These are phyloP conservation scores for Metopolophium dirhodum DNA, from an alignment of 1,140 invertebrate genomes.

Conservation along the genomic window DNA sequence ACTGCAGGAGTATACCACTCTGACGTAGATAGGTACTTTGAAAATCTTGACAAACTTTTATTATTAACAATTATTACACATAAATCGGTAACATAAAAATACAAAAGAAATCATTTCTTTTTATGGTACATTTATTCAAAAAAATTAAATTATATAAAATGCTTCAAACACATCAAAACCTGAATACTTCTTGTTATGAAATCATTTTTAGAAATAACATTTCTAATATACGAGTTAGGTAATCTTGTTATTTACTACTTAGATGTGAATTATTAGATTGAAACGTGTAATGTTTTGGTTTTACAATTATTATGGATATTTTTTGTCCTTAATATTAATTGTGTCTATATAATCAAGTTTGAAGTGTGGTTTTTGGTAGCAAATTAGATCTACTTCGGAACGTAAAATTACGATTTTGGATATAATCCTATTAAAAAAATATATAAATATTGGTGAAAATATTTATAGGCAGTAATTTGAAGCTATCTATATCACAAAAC, in stretches of 20 bases:
- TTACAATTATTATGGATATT: too few species aligned
- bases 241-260: neutral
- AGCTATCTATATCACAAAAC: too few species aligned
- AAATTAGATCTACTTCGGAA: too few species aligned
- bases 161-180: neutral
- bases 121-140: neutral
- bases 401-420: too few species aligned
- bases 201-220: neutral
- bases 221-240: neutral
- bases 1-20: neutral
- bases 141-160: neutral
- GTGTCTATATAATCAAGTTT: too few species aligned
- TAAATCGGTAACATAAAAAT: neutral
- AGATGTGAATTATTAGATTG: neutral
- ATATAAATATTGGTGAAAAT: too few species aligned
- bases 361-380: too few species aligned
- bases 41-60: slow-evolving; percentile 17
- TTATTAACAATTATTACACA: neutral
- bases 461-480: too few species aligned
- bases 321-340: too few species aligned
- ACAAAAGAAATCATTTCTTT: neutral
- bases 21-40: neutral
- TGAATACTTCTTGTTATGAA: neutral
- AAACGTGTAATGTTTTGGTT: neutral
- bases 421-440: too few species aligned